Evolutionary conservation across 2,113 vertebrate species (phyloP).

Genomic region (Eudyptes chrysolophus): DNA sequence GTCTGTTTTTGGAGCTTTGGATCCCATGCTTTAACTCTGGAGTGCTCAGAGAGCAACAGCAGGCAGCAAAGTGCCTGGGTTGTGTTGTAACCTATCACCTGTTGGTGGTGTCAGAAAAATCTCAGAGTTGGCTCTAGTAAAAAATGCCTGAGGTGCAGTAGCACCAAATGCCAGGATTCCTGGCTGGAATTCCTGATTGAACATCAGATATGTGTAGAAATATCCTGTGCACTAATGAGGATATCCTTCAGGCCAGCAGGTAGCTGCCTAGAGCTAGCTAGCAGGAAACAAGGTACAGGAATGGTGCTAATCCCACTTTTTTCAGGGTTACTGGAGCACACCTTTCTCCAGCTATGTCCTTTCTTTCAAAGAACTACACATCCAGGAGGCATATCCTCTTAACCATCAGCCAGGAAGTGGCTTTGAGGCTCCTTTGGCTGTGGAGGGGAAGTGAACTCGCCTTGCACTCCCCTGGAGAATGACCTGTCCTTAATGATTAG

Average conservation of each 20-base stretch:
- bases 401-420: background rate
- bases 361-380: background rate
- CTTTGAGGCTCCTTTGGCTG: background rate
- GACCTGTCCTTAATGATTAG: background rate
- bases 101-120: background rate
- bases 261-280: background rate
- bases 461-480: background rate
- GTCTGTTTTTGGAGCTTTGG: background rate
- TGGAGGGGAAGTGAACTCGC: background rate
- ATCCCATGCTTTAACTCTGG: background rate
- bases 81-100: background rate
- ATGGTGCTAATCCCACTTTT: background rate
- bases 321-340: background rate
- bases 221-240: background rate
- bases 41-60: background rate
- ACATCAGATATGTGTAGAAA: fast-evolving
- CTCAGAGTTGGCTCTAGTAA: background rate
- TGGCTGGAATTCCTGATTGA: background rate
- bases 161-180: background rate
- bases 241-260: background rate
- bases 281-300: background rate
- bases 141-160: background rate
- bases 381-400: background rate
- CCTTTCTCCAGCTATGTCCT: background rate
- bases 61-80: no score